phyloP scores from a whole-genome alignment of 2,113 vertebrate species.

The Megaceryle torquata region DNA sequence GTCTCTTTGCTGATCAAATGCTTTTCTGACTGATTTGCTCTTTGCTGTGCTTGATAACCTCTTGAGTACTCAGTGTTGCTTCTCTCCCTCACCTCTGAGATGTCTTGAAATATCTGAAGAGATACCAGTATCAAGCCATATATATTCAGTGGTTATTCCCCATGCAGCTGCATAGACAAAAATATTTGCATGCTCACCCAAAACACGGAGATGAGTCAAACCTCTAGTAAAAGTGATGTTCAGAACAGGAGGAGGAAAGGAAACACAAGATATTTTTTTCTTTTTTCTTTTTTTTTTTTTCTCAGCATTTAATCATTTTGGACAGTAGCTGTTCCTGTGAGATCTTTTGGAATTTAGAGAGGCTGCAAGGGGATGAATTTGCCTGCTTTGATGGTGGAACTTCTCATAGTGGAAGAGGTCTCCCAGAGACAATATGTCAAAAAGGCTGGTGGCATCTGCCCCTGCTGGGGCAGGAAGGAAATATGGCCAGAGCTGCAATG shows the following conservation, averaged over 20 bases:
- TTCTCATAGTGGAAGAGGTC: background rate
- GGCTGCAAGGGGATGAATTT: background rate
- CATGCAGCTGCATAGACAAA: background rate
- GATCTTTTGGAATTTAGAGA: background rate
- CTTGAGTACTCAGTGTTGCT: background rate
- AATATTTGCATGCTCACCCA: background rate
- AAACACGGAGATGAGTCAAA: background rate
- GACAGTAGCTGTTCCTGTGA: background rate
- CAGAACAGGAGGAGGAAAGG: background rate
- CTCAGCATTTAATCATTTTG: background rate
- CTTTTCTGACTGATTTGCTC: background rate
- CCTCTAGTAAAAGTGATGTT: background rate
- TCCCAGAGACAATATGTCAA: background rate
- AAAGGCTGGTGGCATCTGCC: background rate
- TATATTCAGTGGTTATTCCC: background rate
- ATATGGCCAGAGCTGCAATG: background rate
- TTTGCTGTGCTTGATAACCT: background rate
- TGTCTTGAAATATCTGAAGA: background rate
- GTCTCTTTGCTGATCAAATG: background rate
- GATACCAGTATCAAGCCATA: background rate
- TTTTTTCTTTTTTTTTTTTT: background rate
- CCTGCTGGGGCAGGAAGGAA: background rate
- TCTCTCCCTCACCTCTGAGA: background rate
- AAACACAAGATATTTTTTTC: background rate
- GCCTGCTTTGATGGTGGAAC: background rate